Evolutionary conservation across 2,797 vertebrate genomes (phyloP).

Genomic region (Sarcoramphus papa): DNA sequence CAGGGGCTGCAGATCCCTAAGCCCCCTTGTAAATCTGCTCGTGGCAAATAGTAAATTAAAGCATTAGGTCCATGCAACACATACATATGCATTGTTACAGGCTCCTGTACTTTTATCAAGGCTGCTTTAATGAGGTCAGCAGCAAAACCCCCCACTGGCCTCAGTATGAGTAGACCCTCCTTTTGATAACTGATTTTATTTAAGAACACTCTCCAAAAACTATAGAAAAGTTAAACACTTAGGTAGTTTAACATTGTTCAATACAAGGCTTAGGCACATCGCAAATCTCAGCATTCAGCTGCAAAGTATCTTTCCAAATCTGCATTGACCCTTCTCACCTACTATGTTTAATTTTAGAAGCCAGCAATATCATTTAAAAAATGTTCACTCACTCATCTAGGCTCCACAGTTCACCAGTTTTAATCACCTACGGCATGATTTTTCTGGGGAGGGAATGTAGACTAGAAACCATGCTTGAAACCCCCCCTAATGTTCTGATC

Average conservation of each 20-base stretch:
- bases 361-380: background rate
- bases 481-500: constrained; percentile 26
- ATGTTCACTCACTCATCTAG: constrained; percentile 36
- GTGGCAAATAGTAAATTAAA: background rate
- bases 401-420: background rate
- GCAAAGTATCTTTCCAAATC: background rate
- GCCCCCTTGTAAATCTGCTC: background rate
- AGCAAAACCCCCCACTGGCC: background rate
- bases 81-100: background rate
- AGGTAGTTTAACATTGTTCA: background rate
- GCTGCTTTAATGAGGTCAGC: background rate
- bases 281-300: background rate
- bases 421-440: background rate
- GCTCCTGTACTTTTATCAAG: background rate
- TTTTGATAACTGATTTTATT: background rate
- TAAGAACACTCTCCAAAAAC: background rate
- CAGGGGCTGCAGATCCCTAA: background rate
- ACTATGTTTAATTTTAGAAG: background rate
- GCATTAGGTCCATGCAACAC: background rate
- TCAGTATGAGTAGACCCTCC: background rate
- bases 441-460: constrained; percentile 7
- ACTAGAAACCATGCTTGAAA: background rate
- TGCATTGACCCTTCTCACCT: background rate
- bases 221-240: background rate
- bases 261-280: background rate